Percentiles rank a stretch among this genome's conserved stretches.
phyloP scores from a whole-genome alignment of 2,113 vertebrate genomes.

The Carettochelys insculpta region DNA sequence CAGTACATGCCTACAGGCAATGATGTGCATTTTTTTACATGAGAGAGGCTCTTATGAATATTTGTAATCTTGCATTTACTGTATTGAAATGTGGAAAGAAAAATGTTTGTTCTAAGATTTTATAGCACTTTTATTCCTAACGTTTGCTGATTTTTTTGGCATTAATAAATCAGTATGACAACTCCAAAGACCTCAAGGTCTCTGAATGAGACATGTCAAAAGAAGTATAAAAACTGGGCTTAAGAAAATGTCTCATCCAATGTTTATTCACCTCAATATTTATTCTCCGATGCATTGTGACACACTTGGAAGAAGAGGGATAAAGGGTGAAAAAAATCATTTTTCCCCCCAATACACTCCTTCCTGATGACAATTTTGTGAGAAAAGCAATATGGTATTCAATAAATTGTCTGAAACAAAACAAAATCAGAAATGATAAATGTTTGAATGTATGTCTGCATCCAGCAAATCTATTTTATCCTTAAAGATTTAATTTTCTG shows the following conservation, averaged over 20 bases:
- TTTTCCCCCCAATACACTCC: background rate
- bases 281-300: background rate
- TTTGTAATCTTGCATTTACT: background rate
- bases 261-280: constrained; percentile 29
- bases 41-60: background rate
- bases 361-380: background rate
- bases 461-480: background rate
- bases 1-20: background rate
- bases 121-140: constrained; percentile 18
- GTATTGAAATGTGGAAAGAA: constrained; percentile 20
- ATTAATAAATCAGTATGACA: constrained; percentile 31
- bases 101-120: constrained; percentile 18
- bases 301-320: background rate
- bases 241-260: constrained; percentile 20
- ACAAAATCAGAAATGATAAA: constrained; percentile 11
- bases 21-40: background rate
- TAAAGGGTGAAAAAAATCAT: background rate
- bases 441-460: background rate
- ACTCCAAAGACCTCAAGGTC: constrained; percentile 11
- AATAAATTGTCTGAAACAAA: constrained; percentile 16
- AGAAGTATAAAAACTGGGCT: constrained; percentile 22
- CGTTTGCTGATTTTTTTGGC: constrained; percentile 26
- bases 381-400: background rate
- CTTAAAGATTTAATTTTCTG: background rate
- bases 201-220: constrained; percentile 37